Percentiles rank a stretch among this genome's conserved stretches.
phyloP scores from a whole-genome alignment of 92 coral and sea anemone genomes.

The Desmophyllum pertusum region DNA sequence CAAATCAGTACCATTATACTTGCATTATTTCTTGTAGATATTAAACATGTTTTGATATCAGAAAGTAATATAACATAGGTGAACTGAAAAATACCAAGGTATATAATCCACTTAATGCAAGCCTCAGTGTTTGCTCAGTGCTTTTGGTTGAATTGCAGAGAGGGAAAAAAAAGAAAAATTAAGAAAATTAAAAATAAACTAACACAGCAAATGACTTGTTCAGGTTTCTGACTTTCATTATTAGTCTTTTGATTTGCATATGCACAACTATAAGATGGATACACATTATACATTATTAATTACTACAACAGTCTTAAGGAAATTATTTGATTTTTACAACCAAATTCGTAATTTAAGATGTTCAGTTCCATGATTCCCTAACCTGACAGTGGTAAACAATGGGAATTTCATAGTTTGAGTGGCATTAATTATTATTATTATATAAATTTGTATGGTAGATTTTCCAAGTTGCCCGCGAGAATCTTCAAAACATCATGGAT shows the following conservation, averaged over 20 bases:
- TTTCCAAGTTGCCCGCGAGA: constrained; percentile 82
- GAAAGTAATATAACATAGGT: too few relatives aligned
- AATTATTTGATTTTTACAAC: neutral
- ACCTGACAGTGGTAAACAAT: neutral
- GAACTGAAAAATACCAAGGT: too few relatives aligned
- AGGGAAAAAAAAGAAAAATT: neutral
- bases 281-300: too few relatives aligned
- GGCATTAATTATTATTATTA: neutral
- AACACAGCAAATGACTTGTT: neutral
- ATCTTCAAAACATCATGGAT: constrained; percentile 87
- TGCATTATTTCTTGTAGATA: too few relatives aligned
- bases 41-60: too few relatives aligned
- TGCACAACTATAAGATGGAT: too few relatives aligned
- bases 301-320: neutral
- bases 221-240: too few relatives aligned
- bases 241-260: too few relatives aligned
- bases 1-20: too few relatives aligned
- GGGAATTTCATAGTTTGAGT: neutral
- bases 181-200: too few relatives aligned
- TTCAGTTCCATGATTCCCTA: neutral
- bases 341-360: too few relatives aligned
- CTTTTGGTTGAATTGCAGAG: neutral
- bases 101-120: neutral
- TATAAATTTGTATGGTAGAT: constrained; percentile 55
- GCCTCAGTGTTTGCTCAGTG: neutral